Evolutionary conservation across 2,797 vertebrate genomes (phyloP), one percentile per base, ranked within the genome.

Genomic region (Holocentrus rufus): DNA sequence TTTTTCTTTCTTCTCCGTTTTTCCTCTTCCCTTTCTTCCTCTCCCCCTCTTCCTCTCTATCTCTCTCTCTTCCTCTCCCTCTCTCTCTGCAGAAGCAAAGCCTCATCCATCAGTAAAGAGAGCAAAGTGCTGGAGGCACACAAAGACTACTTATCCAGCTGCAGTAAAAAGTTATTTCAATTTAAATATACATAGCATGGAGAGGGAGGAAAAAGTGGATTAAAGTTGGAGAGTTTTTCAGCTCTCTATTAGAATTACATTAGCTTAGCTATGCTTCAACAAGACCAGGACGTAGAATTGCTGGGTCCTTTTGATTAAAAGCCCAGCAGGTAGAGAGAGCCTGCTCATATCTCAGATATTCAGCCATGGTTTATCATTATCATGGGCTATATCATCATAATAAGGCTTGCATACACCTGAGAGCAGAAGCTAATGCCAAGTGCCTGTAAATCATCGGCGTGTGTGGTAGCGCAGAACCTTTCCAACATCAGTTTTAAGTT

Each of bases 181-280:
- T 95, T 95, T 95, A 95, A 96, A 96, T 95, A 95, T 94, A 95
- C 94, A 94, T 92, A 92, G 88, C 93, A 92, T 93, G 94, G 89
- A 94, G 92, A 94, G 92, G 85, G 84, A 86, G 92, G 80, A 82
- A 82, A 86, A 90, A 77, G 80, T 88, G 88, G 89, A 89, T 91
- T 89, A 85, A 90, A 91, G 84, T 85, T 89, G 73, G 86, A 83
- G 86, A 87, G 80, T 90, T 90, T 89, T 90, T 83, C 77, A 81
- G 81, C 81, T 88, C 88, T 90, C 87, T 76, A 91, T 91, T 92
- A 90, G 87, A 92, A 90, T 90, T 90, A 89, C 85, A 91, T 92
- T 91, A 89, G 86, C 80, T 90, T 85, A 88, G 83, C 87, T 77
- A 84, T 89, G 87, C 88, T 89, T 90, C 86, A 86, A 88, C 89